A percentile compares a stretch with the other conserved stretches of the same genome.
Evolutionary conservation across 2,888 invertebrate genomes (phyloP).

Genomic region (Hydropsyche betteni): DNA sequence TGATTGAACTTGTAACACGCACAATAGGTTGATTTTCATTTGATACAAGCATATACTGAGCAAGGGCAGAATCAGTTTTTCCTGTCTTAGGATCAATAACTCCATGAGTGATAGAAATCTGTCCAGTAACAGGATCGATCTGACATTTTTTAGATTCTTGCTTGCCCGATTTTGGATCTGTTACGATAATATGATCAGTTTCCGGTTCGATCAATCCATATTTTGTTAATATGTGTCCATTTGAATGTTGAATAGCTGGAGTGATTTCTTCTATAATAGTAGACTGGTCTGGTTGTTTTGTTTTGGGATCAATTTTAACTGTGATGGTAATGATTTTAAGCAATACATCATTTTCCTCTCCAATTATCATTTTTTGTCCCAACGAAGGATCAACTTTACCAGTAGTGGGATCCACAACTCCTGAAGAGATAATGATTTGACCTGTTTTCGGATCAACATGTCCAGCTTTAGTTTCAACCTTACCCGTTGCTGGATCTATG

Average conservation of each 20-base stretch:
- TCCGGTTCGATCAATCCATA: constrained; percentile 72
- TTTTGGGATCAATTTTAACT: constrained; percentile 60
- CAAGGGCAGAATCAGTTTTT: constrained; percentile 67
- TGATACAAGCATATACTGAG: constrained; percentile 64
- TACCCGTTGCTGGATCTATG: constrained; percentile 62
- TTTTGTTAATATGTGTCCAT: constrained; percentile 68
- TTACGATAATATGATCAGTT: constrained; percentile 65
- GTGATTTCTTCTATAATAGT: constrained; percentile 68
- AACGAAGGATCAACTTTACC: constrained; percentile 71
- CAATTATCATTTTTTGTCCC: constrained; percentile 63
- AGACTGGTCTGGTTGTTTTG: constrained; percentile 64
- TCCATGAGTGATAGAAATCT: constrained; percentile 67
- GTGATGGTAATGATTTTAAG: constrained; percentile 61
- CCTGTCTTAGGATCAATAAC: constrained; percentile 69
- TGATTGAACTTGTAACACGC: constrained; percentile 57
- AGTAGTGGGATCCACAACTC: constrained; percentile 69
- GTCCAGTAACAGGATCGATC: constrained; percentile 67
- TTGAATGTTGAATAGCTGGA: constrained; percentile 60
- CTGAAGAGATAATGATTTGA: constrained; percentile 65
- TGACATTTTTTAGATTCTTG: constrained; percentile 68
- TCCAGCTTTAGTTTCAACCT: constrained; percentile 61
- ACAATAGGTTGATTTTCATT: constrained; percentile 60
- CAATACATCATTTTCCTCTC: constrained; percentile 59
- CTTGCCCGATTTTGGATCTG: constrained; percentile 63
- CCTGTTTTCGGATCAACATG: constrained; percentile 66